phyloP scores from a whole-genome alignment of 1,140 invertebrate genomes.

The Diabrotica virgifera region DNA sequence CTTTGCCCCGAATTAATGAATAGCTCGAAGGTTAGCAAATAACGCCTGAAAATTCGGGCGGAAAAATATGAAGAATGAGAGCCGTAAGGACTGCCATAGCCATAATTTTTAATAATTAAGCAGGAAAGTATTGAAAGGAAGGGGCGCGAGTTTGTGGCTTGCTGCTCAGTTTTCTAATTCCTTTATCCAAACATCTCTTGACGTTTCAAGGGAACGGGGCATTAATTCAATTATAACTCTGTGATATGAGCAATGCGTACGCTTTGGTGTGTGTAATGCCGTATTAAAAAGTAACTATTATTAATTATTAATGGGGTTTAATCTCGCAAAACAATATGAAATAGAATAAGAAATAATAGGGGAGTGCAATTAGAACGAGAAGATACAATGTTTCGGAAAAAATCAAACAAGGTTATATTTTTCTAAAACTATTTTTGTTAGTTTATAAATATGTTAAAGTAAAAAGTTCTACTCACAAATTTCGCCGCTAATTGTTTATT shows the following conservation, averaged over 20 bases:
- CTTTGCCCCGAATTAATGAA: conserved; percentile 1
- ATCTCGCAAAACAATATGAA: no score
- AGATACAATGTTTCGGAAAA: no score
- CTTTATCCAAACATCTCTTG: conserved; percentile 35
- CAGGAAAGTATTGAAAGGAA: conserved; percentile 23
- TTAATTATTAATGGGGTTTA: not conserved
- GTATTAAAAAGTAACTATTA: conserved; percentile 26
- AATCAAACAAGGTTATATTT: no score
- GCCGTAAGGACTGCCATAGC: conserved; percentile 23
- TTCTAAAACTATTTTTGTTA: no score
- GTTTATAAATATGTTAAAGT: no score
- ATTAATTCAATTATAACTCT: conserved; percentile 27
- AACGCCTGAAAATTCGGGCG: not conserved
- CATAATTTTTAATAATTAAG: conserved; percentile 38
- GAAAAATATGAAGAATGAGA: conserved; percentile 16
- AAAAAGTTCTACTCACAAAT: no score
- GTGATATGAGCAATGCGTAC: conserved; percentile 12
- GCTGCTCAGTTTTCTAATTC: conserved; percentile 36
- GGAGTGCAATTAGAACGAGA: no score
- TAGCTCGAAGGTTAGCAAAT: not conserved
- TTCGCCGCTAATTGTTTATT: no score
- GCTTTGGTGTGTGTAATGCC: conserved; percentile 23
- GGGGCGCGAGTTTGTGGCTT: conserved; percentile 28
- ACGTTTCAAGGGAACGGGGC: conserved; percentile 25
- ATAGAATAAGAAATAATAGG: no score